Percentiles rank a stretch among this genome's conserved stretches.
Evolutionary conservation across 1,140 invertebrate genomes (phyloP).

Genomic region (Bilobella aurantiaca): DNA sequence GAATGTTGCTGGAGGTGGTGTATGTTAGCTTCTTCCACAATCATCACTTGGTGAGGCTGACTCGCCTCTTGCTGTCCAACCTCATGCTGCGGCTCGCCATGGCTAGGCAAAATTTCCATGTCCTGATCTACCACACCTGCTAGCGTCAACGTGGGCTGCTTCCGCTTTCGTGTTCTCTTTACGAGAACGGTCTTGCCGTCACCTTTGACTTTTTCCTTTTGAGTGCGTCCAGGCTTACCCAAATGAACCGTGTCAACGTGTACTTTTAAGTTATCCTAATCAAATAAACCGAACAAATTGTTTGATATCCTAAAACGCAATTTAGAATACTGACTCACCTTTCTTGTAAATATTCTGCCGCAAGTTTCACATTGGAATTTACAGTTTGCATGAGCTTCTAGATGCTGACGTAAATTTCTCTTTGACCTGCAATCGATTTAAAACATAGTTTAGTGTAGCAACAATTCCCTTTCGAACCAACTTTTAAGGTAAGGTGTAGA

Average conservation of each 20-base stretch:
- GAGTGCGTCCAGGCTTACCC: not conserved
- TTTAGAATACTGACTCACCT: slow-evolving; percentile 1
- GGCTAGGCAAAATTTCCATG: no score
- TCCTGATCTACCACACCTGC: not conserved
- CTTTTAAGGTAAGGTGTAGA: no score
- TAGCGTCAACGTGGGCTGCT: not conserved
- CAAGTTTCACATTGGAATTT: slow-evolving; percentile 6
- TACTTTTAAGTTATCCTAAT: slow-evolving; percentile 1
- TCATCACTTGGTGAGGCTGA: not conserved
- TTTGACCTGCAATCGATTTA: no score
- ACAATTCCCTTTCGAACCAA: no score
- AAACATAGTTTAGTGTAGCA: no score
- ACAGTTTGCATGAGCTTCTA: not conserved
- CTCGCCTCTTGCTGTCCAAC: not conserved
- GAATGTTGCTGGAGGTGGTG: not conserved
- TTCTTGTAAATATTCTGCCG: not conserved
- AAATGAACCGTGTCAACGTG: not conserved
- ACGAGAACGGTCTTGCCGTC: not conserved
- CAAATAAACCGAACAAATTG: not conserved
- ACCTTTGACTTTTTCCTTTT: not conserved
- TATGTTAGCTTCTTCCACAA: not conserved
- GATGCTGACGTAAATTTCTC: not conserved
- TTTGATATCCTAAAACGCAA: no score
- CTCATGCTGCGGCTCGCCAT: not conserved
- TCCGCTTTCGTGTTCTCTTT: not conserved